Base-by-base conservation (phyloP, 2,797 vertebrate genomes). In the Pangasius mekongensis region DNA sequence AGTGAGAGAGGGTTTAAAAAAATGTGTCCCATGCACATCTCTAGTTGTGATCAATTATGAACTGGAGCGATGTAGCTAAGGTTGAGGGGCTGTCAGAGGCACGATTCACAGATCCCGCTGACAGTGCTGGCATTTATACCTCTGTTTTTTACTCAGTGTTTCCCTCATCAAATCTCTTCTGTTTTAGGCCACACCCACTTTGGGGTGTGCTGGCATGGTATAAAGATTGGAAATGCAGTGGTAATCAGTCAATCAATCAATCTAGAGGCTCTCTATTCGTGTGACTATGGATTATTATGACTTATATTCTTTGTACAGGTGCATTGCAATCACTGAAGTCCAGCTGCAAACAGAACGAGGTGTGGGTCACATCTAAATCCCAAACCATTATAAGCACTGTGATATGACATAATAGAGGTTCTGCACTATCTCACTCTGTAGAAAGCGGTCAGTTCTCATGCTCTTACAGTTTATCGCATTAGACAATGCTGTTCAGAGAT, bases 281-380 rank as follows among this genome's bases (percentile, higher is more conserved):
- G 22, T 81, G 22, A 60, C 54, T 60, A 0, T 81, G 33, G 4
- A 58, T 14, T 14, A 60, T 43, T 82, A 82, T 60, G 56, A 39
- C 71, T 30, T 87, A 54, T 81, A 62, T 89, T 60, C 84, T 43
- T 85, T 81, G 64, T 69, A 69, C 66, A 82, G 69, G 83, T 71
- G 43, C 83, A 27, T 82, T 84, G 54, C 78, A 58, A 67, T 86
- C 69, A 67, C 74, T 74, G 58, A 77, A 64, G 30, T 60, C 69
- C 85, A 73, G 30, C 58, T 66, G 85, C 73, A 88, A 90, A 43
- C 58, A 58, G 47, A 90, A 82, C 71, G 80, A 90, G 86, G 87
- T 89, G 56, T 85, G 76, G 67, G 86, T 86, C 60, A 67, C 71
- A 73, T 8, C 80, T 85, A 85, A 87, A 89, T 87, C 87, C 83